Evolutionary conservation across 1,140 invertebrate genomes (phyloP), one percentile per base, ranked within the genome.

Genomic region (Tachypleus tridentatus): DNA sequence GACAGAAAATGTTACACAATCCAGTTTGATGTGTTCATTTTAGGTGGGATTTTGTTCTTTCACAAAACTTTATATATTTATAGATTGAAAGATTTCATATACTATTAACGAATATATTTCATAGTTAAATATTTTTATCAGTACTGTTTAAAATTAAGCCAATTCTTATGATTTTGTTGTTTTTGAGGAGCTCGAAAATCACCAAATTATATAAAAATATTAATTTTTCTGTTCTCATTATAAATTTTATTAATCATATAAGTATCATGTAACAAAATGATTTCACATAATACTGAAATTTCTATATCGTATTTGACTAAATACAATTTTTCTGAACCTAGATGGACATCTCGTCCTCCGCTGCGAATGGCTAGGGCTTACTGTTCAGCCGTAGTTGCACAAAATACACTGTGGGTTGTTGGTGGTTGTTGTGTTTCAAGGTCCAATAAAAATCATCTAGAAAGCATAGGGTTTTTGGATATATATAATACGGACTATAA

Each of bases 281-380:
- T 49, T 7, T 10, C 4, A n/a, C 7, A 4, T 58, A 6, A 11
- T n/a, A 29, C 0, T 58, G 3, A 10, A 58, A 58, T 3, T 58
- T 58, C 48, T n/a, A n/a, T 3, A 47, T 11, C n/a, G 6, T 58
- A 3, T 6, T 58, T 8, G n/a, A 29, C 57, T 6, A 4, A 60
- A 2, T 6, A 5, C 50, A 10, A 5, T 49, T 60, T 9, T 11
- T 6, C 9, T 52, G 11, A 47, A 51, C 61, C 5, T 29, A 66
- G 64, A 2, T 66, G 64, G 64, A 51, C 60, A 5, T 54, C 64
- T 11, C 60, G 61, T 6, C 65, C 65, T 48, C 65, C 65, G n/a
- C 54, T 67, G 6, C 61, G 65, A 9, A 63, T 58, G 52, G 61
- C 65, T 47, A 60, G 65, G 49, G 62, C 62, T 4, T 67, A 51